A percentile compares a stretch with the other conserved stretches of the same genome.
Conservation (phyloP, 2,113 vertebrate species). For the Cavia porcellus region DNA sequence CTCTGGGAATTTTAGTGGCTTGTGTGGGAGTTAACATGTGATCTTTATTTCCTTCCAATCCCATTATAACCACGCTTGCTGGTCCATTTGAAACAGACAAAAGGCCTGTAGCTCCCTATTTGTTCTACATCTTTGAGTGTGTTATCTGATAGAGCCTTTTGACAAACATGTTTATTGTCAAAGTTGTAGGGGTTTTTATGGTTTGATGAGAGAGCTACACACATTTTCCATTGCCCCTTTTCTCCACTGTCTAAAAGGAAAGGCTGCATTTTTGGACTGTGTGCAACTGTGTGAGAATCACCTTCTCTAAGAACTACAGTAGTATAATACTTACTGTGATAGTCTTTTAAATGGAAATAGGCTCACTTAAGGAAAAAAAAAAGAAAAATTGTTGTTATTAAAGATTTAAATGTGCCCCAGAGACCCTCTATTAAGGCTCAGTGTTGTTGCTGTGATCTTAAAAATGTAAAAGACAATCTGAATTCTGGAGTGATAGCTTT, state of each 20-base stretch:
- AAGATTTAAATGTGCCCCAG: slow-evolving; percentile 77
- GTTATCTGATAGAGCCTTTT: slow-evolving; percentile 63
- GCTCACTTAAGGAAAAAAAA: slow-evolving; percentile 70
- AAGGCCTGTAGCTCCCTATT: slow-evolving; percentile 61
- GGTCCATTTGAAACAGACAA: slow-evolving; percentile 62
- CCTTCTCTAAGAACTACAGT: slow-evolving; percentile 21
- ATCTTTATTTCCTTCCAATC: slow-evolving; percentile 67
- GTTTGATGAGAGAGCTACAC: slow-evolving; percentile 36
- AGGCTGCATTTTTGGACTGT: neutral
- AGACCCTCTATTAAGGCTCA: slow-evolving; percentile 72
- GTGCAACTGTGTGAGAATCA: slow-evolving; percentile 32
- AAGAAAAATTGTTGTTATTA: slow-evolving; percentile 80
- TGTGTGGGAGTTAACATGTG: slow-evolving; percentile 26
- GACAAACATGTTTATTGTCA: slow-evolving; percentile 53
- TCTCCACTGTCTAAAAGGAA: neutral
- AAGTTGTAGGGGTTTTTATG: slow-evolving; percentile 35
- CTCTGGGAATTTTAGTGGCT: slow-evolving; percentile 28
- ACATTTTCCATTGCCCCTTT: slow-evolving; percentile 54
- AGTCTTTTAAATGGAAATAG: slow-evolving; percentile 78
- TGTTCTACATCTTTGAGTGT: slow-evolving; percentile 61
- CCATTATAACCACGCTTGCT: slow-evolving; percentile 60
- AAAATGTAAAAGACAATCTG: slow-evolving; percentile 74
- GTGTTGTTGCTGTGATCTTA: slow-evolving; percentile 77
- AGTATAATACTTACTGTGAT: slow-evolving; percentile 59
- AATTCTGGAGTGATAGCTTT: slow-evolving; percentile 70